Base-by-base conservation (phyloP, 2,888 invertebrate species). In the Girardia tigrina region DNA sequence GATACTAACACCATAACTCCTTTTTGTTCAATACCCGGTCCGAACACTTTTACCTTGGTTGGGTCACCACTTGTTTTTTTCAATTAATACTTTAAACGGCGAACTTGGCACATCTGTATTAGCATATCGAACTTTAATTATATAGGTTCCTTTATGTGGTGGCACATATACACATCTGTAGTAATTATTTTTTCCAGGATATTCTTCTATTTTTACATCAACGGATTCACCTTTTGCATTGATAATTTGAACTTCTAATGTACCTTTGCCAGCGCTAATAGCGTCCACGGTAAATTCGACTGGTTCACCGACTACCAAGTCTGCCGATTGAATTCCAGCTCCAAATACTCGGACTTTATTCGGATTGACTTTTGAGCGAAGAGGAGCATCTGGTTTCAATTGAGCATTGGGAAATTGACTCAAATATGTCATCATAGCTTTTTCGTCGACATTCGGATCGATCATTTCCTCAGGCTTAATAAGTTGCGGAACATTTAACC, bases 341-440 rank as follows among this genome's bases (percentile, higher is more conserved):
- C 92, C 91, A 84, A 90, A 91, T 78, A 90, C 91, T 79, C 91
- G 87, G 77, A 91, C 91, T 71, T 81, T 78, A 77, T 79, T 78
- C 27, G 83, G 89, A 85, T 90, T 90, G 73, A 90, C 89, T 80
- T 88, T 87, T 69, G 90, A 89, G 78, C 90, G 86, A 75, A 91
- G 82, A 4, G 91, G 92, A 26, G 91, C 91, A 73, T 90, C 90
- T 28, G 87, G 84, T 83, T 91, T 90, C 79, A 91, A 85, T 85
- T 91, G 91, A 36, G 91, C 90, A 82, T 89, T 90, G 77, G 92
- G 92, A 86, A 91, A 93, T 84, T 93, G 92, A 70, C 91, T 90
- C 80, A 93, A 86, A 83, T 92, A 93, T 1, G 92, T 92, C 92
- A 93, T 93, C 90, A 93, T 91, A 28, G 91, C 91, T 85, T 90